Percentiles rank a stretch among this genome's conserved stretches.
phyloP scores from a whole-genome alignment of 1,140 invertebrate genomes.

The Rhagoletis pomonella region DNA sequence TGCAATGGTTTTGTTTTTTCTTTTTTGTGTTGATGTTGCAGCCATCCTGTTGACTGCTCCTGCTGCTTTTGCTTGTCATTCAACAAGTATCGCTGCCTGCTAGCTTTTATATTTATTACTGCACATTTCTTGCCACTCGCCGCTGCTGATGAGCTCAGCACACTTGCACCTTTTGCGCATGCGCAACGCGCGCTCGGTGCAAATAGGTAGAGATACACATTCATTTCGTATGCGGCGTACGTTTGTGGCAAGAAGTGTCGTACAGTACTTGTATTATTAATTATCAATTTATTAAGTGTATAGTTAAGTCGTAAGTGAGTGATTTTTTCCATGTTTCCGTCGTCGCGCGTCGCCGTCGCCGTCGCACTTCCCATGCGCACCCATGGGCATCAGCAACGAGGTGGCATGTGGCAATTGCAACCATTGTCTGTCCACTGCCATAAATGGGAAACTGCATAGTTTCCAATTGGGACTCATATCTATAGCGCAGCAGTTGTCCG shows the following conservation, averaged over 20 bases:
- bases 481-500: not conserved
- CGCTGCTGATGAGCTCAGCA: not conserved
- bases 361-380: not conserved
- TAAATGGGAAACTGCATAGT: not conserved
- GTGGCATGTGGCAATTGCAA: slow-evolving; percentile 46
- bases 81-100: not conserved
- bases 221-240: slow-evolving; percentile 55
- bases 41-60: slow-evolving; percentile 14
- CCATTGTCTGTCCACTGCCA: not conserved
- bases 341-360: not conserved
- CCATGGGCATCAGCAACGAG: not conserved
- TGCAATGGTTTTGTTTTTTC: not conserved
- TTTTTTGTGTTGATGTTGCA: not conserved
- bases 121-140: not conserved
- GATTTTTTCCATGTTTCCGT: slow-evolving; percentile 36
- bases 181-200: not conserved
- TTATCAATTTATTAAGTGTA: slow-evolving; percentile 60
- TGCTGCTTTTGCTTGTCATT: slow-evolving; percentile 33
- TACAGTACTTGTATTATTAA: slow-evolving; percentile 60
- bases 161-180: not conserved
- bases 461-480: not conserved
- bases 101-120: slow-evolving; percentile 10
- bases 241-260: slow-evolving; percentile 57
- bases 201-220: not conserved
- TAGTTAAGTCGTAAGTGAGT: slow-evolving; percentile 52